A percentile compares a stretch with the other conserved stretches of the same genome.
Evolutionary conservation across 2,113 vertebrate genomes (phyloP).

Genomic region (Poeciliopsis turrubarensis): DNA sequence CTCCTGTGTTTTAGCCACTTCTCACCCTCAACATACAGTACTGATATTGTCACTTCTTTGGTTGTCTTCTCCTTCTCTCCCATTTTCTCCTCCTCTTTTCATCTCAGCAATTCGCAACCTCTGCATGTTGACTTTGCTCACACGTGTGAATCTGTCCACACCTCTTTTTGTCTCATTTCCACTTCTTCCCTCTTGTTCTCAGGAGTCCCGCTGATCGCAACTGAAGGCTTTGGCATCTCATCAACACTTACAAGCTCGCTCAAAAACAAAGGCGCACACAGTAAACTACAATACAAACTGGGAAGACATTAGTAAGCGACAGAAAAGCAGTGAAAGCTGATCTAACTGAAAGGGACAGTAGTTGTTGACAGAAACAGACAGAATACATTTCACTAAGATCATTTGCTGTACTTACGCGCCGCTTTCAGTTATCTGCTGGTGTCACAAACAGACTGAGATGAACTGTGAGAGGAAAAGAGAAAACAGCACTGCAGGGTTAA

Average conservation of each 20-base stretch:
- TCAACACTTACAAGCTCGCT: slow-evolving; percentile 51
- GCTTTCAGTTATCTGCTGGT: slow-evolving; percentile 71
- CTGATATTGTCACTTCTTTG: neutral
- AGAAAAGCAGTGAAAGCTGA: slow-evolving; percentile 35
- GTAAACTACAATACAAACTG: slow-evolving; percentile 37
- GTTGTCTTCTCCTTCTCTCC: slow-evolving; percentile 1
- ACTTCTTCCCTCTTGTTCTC: slow-evolving; percentile 26
- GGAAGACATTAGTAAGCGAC: slow-evolving; percentile 52
- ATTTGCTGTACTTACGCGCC: slow-evolving; percentile 71
- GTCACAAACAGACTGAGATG: slow-evolving; percentile 46
- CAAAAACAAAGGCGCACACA: slow-evolving; percentile 7
- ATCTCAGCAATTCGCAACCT: slow-evolving; percentile 8
- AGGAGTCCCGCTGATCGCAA: slow-evolving; percentile 55
- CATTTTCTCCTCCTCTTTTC: neutral
- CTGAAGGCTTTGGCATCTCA: slow-evolving; percentile 59
- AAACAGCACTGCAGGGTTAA: slow-evolving; percentile 1
- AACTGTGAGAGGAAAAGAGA: slow-evolving; percentile 14
- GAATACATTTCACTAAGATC: slow-evolving; percentile 72
- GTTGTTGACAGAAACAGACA: slow-evolving; percentile 57
- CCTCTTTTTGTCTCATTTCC: slow-evolving; percentile 44
- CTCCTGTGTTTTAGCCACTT: slow-evolving; percentile 30
- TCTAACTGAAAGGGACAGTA: slow-evolving; percentile 24
- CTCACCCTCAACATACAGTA: slow-evolving; percentile 8
- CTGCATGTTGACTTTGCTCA: slow-evolving; percentile 32
- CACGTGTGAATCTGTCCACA: slow-evolving; percentile 35